A percentile compares a stretch with the other conserved stretches of the same genome.
phyloP scores from a whole-genome alignment of 2,888 invertebrate genomes.

The Zaprionus bogoriensis region DNA sequence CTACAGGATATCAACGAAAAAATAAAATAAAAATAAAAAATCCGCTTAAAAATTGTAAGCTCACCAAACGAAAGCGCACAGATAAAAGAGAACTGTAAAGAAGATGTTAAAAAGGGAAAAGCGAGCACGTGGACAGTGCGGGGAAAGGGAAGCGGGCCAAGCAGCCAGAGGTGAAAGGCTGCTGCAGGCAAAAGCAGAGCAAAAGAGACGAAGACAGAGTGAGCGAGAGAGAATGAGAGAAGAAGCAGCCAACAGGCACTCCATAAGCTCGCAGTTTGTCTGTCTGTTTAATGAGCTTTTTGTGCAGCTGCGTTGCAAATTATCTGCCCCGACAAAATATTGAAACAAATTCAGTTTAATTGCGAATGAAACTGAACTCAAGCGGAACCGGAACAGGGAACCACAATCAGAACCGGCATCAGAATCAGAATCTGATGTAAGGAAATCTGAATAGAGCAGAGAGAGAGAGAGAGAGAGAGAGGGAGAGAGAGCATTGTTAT shows the following conservation, averaged over 20 bases:
- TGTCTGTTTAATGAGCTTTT: slow-evolving; percentile 51
- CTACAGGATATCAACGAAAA: slow-evolving; percentile 6
- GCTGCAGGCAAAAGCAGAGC: too few relatives aligned
- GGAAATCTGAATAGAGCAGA: too few relatives aligned
- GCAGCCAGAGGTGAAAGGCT: background rate
- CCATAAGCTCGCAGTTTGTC: slow-evolving; percentile 23
- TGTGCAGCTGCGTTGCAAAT: slow-evolving; percentile 36
- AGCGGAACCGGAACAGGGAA: background rate
- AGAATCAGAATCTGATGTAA: background rate
- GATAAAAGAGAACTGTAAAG: slow-evolving; percentile 37
- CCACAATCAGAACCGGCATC: background rate
- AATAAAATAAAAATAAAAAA: slow-evolving; percentile 29
- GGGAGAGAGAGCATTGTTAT: too few relatives aligned
- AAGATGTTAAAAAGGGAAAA: slow-evolving; percentile 6
- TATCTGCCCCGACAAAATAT: slow-evolving; percentile 8
- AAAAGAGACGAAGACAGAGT: too few relatives aligned
- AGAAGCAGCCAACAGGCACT: background rate
- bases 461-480: too few relatives aligned
- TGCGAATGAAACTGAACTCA: slow-evolving; percentile 1
- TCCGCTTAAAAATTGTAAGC: slow-evolving; percentile 68
- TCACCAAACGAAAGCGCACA: slow-evolving; percentile 46
- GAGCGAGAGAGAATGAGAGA: background rate
- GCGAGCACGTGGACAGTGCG: background rate
- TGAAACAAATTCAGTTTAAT: slow-evolving; percentile 18
- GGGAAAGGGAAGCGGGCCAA: background rate